Base-by-base conservation (phyloP, 2,797 vertebrate genomes). In the Chloroceryle amazona region DNA sequence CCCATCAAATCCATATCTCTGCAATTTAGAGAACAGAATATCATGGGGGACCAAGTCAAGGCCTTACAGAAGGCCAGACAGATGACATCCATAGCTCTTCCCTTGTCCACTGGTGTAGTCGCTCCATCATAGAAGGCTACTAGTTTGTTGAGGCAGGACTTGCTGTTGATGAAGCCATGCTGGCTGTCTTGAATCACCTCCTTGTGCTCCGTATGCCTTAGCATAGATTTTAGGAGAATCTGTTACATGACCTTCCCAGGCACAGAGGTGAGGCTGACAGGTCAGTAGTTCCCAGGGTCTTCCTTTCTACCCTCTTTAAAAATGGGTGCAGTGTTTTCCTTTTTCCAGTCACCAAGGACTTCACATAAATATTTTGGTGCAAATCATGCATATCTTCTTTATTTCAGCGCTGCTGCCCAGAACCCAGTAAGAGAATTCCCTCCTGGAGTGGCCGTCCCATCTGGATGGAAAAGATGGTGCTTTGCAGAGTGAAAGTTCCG, bases 401-500 rank as follows among this genome's bases (percentile, higher is more conserved):
- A 41, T 95, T 93, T 7, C 98, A 99, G 98, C 98, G 98, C 78
- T 98, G 98, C 94, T 99, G 99, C 96, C 99, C 99, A 97, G 99
- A 99, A 85, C 99, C 99, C 7, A 99, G 99, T 94, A 99, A 99
- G 97, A 98, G 99, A 92, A 99, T 99, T 96, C 99, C 99, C 21
- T 99, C 99, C 51, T 99, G 99, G 99, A 99, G 99, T 16, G 99
- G 99, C 58, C 98, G 99, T 92, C 99, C 99, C 26, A 99, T 99
- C 97, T 99, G 99, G 99, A 99, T 99, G 99, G 99, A 99, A 35
- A 99, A 99, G 98, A 99, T 99, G 99, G 99, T 99, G 70, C 98
- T 99, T 96, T 99, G 99, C 5, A 98, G 99, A 81, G 99, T 99
- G 46, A 99, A 99, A 98, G 99, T 99, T 84, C 99, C 99, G 0